A percentile compares a stretch with the other conserved stretches of the same genome.
Evolutionary conservation across 2,797 vertebrate species (phyloP).

Genomic region (Anguilla anguilla): DNA sequence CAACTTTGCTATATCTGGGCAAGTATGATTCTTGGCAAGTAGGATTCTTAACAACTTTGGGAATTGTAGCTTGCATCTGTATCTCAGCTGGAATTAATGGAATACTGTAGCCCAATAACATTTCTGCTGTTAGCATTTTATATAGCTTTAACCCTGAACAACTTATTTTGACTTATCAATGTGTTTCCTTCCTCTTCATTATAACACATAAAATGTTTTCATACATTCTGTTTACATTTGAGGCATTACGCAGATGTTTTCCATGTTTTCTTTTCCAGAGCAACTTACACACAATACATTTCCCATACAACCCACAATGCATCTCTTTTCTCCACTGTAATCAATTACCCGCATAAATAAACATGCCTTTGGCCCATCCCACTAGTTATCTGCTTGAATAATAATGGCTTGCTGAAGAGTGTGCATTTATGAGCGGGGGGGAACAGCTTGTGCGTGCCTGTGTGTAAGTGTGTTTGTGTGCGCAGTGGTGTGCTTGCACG

Average conservation of each 20-base stretch:
- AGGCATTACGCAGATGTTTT: not conserved
- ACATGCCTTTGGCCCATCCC: not conserved
- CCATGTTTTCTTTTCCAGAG: not conserved
- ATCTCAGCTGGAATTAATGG: not conserved
- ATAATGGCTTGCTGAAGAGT: not conserved
- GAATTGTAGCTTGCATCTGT: too few species aligned
- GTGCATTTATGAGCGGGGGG: constrained; percentile 4
- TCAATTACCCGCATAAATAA: not conserved
- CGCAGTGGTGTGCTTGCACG: constrained; percentile 14
- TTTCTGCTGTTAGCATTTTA: not conserved
- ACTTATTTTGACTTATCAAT: not conserved
- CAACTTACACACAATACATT: not conserved
- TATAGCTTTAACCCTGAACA: not conserved
- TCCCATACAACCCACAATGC: not conserved
- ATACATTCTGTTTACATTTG: not conserved
- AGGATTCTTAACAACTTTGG: too few species aligned
- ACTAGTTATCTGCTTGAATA: constrained; percentile 10
- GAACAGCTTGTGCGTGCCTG: not conserved
- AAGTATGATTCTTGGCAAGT: too few species aligned
- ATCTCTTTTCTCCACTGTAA: constrained; percentile 15
- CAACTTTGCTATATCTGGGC: not conserved
- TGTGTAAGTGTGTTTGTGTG: constrained; percentile 19
- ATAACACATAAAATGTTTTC: not conserved
- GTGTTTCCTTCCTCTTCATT: not conserved
- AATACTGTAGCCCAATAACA: not conserved